Evolutionary conservation across 2,888 invertebrate genomes (phyloP).

Genomic region (Linnaemya vulpina): DNA sequence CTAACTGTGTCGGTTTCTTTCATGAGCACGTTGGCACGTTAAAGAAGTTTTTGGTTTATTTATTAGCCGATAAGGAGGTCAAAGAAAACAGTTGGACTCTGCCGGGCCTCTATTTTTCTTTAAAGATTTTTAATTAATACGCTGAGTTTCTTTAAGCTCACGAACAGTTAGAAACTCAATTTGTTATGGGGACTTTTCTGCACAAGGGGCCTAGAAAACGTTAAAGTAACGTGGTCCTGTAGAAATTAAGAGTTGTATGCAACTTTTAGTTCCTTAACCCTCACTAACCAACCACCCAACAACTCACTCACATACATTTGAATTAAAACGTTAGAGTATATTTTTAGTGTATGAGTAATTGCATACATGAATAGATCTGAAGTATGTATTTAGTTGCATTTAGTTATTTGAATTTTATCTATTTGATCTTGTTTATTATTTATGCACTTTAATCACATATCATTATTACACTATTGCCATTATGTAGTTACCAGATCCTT

Average conservation of each 20-base stretch:
- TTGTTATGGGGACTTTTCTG: background rate
- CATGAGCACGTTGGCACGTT: background rate
- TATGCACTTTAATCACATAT: conserved; percentile 32
- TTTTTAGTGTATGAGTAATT: background rate
- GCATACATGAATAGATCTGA: conserved; percentile 1
- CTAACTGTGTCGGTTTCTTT: conserved; percentile 16
- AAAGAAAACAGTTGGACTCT: conserved; percentile 14
- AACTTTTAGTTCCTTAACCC: conserved; percentile 25
- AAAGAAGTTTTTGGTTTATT: background rate
- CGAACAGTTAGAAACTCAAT: conserved; percentile 30
- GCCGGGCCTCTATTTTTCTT: background rate
- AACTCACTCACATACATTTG: background rate
- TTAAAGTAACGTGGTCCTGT: conserved; percentile 35
- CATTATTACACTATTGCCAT: conserved; percentile 57
- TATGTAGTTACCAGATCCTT: conserved; percentile 97
- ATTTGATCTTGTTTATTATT: conserved; percentile 32
- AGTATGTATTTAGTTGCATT: conserved; percentile 17
- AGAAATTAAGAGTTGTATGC: conserved; percentile 36
- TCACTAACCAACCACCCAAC: background rate
- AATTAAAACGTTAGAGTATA: conserved; percentile 13
- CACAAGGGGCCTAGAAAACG: conserved; percentile 8
- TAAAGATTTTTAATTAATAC: conserved; percentile 1
- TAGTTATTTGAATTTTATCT: background rate
- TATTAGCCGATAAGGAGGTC: background rate
- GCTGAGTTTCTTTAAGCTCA: conserved; percentile 5